Conservation (phyloP, 2,888 invertebrate species). For the Sepioteuthis lessoniana region DNA sequence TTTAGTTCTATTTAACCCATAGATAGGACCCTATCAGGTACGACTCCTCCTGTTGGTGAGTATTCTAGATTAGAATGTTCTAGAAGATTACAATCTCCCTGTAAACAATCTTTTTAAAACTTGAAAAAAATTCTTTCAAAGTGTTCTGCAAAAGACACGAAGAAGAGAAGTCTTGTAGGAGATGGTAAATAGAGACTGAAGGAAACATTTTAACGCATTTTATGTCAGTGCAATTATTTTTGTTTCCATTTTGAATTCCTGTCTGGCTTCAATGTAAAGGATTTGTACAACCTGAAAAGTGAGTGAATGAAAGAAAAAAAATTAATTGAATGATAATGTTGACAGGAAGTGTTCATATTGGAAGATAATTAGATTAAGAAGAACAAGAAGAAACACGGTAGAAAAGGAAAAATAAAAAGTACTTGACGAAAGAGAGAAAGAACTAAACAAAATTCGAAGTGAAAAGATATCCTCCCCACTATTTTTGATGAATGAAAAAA, state of each 20-base stretch:
- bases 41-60: no score
- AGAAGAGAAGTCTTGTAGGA: neutral
- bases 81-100: neutral
- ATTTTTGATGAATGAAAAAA: no score
- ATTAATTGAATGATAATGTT: conserved; percentile 33
- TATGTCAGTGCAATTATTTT: conserved; percentile 2
- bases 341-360: conserved; percentile 7
- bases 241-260: neutral
- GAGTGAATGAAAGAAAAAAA: neutral
- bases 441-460: no score
- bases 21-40: no score
- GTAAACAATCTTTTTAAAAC: neutral
- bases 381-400: neutral
- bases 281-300: neutral
- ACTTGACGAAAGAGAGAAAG: neutral
- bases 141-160: neutral
- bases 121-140: neutral
- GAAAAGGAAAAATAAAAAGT: neutral
- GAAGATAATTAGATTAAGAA: neutral
- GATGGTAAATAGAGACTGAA: neutral
- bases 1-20: no score
- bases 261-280: conserved; percentile 33
- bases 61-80: neutral
- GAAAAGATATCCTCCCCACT: no score
- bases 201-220: neutral